phyloP scores from a whole-genome alignment of 2,797 vertebrate genomes.

The Percopsis omiscomaycus region DNA sequence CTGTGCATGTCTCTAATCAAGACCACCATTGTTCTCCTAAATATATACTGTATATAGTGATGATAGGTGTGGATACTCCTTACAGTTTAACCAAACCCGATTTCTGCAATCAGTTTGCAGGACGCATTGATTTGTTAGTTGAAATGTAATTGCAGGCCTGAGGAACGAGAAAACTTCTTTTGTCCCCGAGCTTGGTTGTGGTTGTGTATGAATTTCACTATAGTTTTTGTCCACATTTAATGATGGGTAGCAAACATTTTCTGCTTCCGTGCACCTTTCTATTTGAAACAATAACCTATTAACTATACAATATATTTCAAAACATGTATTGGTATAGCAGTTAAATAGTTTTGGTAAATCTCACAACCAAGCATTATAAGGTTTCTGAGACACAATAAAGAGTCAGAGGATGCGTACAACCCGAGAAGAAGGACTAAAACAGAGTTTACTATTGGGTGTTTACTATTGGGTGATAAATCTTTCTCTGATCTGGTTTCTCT shows the following conservation, averaged over 20 bases:
- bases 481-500: conserved; percentile 78
- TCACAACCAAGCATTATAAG: too few species aligned
- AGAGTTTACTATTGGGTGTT: conserved; percentile 58
- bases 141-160: conserved; percentile 35
- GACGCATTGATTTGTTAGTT: conserved; percentile 26
- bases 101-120: conserved; percentile 34
- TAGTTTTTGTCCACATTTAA: conserved; percentile 24
- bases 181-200: conserved; percentile 3
- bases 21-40: conserved; percentile 60
- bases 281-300: background rate
- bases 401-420: conserved; percentile 39
- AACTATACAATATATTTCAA: background rate
- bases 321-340: background rate
- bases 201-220: conserved; percentile 25
- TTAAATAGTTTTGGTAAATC: too few species aligned
- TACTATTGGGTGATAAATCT: conserved; percentile 73
- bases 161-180: conserved; percentile 7
- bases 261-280: background rate
- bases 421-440: conserved; percentile 48
- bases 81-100: conserved; percentile 8
- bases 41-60: background rate
- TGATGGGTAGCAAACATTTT: too few species aligned
- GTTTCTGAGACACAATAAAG: conserved; percentile 23
- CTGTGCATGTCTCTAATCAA: conserved; percentile 54
- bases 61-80: conserved; percentile 11